Percentiles rank a stretch among this genome's conserved stretches.
Conservation (phyloP, 2,888 invertebrate species). For the Brenthis ino region DNA sequence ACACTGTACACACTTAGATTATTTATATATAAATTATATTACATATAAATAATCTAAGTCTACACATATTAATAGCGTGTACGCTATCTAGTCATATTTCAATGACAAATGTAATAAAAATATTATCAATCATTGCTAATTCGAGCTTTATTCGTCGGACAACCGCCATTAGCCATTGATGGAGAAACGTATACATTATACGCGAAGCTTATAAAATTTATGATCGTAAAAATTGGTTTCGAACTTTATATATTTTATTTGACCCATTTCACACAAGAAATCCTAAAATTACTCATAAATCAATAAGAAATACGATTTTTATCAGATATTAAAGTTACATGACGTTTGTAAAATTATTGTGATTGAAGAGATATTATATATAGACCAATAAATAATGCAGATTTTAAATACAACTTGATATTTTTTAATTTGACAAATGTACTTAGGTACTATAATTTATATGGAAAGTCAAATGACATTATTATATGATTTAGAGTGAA, state of each 20-base stretch:
- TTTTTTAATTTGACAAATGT: too few species aligned
- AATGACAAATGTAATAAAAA: conserved; percentile 19
- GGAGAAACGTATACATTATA: conserved; percentile 12
- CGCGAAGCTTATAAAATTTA: conserved; percentile 21
- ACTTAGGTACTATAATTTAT: too few species aligned
- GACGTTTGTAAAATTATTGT: not conserved
- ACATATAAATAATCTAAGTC: too few species aligned
- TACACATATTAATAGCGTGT: not conserved
- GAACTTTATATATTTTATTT: conserved; percentile 12
- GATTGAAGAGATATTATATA: not conserved
- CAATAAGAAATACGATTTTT: conserved; percentile 13
- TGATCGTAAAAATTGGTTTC: conserved; percentile 11
- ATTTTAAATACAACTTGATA: too few species aligned
- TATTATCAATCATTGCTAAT: conserved; percentile 18
- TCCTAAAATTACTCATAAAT: conserved; percentile 9
- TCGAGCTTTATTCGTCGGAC: conserved; percentile 14
- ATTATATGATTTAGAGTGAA: too few species aligned
- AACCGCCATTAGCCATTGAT: conserved; percentile 16
- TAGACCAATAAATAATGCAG: too few species aligned
- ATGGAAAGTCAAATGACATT: too few species aligned
- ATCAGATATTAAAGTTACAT: not conserved
- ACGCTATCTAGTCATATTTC: conserved; percentile 10
- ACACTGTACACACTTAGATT: not conserved
- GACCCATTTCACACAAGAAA: conserved; percentile 14
- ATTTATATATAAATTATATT: too few species aligned